Evolutionary conservation across 2,888 invertebrate genomes (phyloP).

Genomic region (Synergus laeviventris): DNA sequence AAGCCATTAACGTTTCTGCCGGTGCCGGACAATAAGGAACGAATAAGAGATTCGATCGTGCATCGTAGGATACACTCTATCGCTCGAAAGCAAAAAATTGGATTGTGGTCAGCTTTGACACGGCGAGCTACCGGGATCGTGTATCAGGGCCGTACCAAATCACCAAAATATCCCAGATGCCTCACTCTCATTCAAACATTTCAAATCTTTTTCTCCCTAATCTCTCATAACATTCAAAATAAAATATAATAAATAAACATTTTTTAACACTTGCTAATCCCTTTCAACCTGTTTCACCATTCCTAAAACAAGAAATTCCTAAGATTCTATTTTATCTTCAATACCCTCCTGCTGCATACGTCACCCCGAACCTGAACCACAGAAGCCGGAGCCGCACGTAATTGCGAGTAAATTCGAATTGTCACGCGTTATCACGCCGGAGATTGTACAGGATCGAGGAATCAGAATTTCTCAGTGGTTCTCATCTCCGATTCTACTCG

Average conservation of each 20-base stretch:
- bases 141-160: constrained; percentile 19
- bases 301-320: neutral
- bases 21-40: constrained; percentile 31
- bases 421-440: constrained; percentile 68
- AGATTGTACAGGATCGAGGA: constrained; percentile 49
- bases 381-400: constrained; percentile 56
- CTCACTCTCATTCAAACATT: neutral
- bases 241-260: too few relatives aligned
- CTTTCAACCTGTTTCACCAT: neutral
- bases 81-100: constrained; percentile 19
- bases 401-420: constrained; percentile 68
- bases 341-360: constrained; percentile 28
- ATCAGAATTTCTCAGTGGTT: constrained; percentile 49
- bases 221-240: neutral
- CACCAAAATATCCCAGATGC: neutral
- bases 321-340: neutral
- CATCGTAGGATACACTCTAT: constrained; percentile 37
- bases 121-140: constrained; percentile 14
- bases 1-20: constrained; percentile 33
- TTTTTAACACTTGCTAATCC: neutral
- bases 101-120: constrained; percentile 40
- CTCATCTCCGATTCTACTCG: constrained; percentile 48
- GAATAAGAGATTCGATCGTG: constrained; percentile 33
- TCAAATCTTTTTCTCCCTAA: neutral
- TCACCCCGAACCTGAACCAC: constrained; percentile 19